Evolutionary conservation across 2,888 invertebrate genomes (phyloP), one percentile per base, ranked within the genome.

Genomic region (Crocallis elinguaria): DNA sequence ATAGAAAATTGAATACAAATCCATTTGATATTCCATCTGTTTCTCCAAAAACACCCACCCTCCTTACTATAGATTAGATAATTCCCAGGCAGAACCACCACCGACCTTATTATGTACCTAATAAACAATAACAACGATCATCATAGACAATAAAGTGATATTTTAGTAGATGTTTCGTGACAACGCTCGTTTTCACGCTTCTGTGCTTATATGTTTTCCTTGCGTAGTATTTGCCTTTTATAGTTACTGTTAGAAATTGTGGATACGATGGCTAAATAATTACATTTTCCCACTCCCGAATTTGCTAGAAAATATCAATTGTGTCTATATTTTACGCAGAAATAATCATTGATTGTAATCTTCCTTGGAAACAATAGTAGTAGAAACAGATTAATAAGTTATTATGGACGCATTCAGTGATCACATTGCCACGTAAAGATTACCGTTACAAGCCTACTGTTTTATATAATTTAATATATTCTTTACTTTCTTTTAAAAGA

Each of bases 61-160:
- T 25, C 36, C 45, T 17, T 39, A 75, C 72, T 73, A 74, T 42
- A 58, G 57, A 57, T 60, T 49, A 49, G 66, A 76, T 69, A 60
- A 81, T 81, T 82, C 67, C 64, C 61, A 79, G 75, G 73, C 79
- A 71, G 64, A 55, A 64, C 51, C 66, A 60, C 57, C 60, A 57
- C 55, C 64, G 13, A 56, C 62, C 69, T 75, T 75, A 75, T 77
- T 73, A 77, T 73, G 66, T 72, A 67, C 65, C 66, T 66, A 73
- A 79, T 80, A 79, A 81, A 78, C 76, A 75, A 76, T 79, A 77
- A 76, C 69, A 68, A 69, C 65, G 72, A 77, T 77, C 75, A 73
- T 77, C 68, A 69, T 59, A 70, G 65, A 66, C 70, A 75, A 41
- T 76, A 77, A 76, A 82, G 73, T 72, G 71, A 75, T 82, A 77